These are phyloP conservation scores for Calliscelio sp. DNA, from an alignment of 2,888 invertebrate species.

Conservation along the genomic window DNA sequence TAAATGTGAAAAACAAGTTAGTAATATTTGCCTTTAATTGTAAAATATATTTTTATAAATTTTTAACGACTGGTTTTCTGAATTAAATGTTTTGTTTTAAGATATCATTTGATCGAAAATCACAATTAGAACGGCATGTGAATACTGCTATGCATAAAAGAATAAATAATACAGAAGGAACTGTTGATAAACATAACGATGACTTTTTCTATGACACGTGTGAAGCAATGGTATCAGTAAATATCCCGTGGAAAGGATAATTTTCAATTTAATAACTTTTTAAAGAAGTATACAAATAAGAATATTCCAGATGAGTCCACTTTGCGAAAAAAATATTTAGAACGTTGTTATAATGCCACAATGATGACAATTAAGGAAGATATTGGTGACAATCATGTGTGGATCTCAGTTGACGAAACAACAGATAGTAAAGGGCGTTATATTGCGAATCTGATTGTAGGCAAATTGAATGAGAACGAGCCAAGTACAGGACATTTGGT, in stretches of 20 bases:
- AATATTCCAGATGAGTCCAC: slow-evolving; percentile 23
- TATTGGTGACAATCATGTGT: slow-evolving; percentile 14
- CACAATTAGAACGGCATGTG: slow-evolving; percentile 34
- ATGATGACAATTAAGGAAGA: neutral
- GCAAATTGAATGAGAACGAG: neutral
- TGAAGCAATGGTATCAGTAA: slow-evolving; percentile 21
- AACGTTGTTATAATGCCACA: neutral
- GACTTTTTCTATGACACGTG: slow-evolving; percentile 19
- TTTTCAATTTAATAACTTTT: neutral
- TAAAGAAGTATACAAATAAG: slow-evolving; percentile 23
- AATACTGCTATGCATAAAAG: slow-evolving; percentile 20
- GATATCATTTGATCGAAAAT: slow-evolving; percentile 15
- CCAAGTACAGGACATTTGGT: neutral
- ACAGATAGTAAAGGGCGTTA: slow-evolving; percentile 1
- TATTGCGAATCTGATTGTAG: slow-evolving; percentile 15
- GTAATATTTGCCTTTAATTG: slow-evolving; percentile 2
- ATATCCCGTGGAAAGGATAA: slow-evolving; percentile 14
- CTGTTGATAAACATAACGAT: slow-evolving; percentile 8
- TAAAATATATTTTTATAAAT: neutral
- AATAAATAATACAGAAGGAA: slow-evolving; percentile 23
- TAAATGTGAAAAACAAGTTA: slow-evolving; percentile 36
- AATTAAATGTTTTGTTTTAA: slow-evolving; percentile 27
- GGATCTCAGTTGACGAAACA: slow-evolving; percentile 23
- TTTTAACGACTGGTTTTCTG: slow-evolving; percentile 1
- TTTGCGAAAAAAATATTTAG: slow-evolving; percentile 22